phyloP scores from a whole-genome alignment of 2,888 invertebrate species.

The Caradrina clavipalpis region DNA sequence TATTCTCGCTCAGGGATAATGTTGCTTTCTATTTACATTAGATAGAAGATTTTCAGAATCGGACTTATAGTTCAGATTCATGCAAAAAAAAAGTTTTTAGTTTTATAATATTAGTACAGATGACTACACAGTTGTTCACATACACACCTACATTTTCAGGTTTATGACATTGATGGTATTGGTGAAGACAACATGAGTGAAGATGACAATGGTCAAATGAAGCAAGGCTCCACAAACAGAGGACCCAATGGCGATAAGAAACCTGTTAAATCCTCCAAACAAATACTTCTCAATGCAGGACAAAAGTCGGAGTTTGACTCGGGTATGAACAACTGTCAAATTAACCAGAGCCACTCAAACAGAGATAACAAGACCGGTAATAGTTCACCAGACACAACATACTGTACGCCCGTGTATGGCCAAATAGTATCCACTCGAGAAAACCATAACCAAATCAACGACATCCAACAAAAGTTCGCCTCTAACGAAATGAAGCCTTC shows the following conservation, averaged over 20 bases:
- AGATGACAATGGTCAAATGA: conserved; percentile 74
- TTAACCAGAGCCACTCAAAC: conserved; percentile 77
- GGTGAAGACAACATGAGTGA: conserved; percentile 83
- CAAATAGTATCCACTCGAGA: conserved; percentile 88
- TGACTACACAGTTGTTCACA: neutral
- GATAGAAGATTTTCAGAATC: too few species aligned
- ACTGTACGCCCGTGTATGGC: conserved; percentile 88
- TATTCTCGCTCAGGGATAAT: too few species aligned
- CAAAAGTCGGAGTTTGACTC: conserved; percentile 89
- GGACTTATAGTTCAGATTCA: too few species aligned
- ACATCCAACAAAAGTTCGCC: conserved; percentile 86
- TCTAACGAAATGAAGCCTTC: conserved; percentile 84
- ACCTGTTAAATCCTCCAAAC: conserved; percentile 86
- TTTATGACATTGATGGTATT: conserved; percentile 89
- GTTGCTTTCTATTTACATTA: too few species aligned
- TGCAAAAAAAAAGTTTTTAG: too few species aligned
- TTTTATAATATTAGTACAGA: neutral
- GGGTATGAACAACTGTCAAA: conserved; percentile 88
- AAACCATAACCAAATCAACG: conserved; percentile 88
- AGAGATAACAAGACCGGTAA: conserved; percentile 75
- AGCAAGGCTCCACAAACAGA: conserved; percentile 71
- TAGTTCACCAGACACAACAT: conserved; percentile 82
- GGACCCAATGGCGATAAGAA: conserved; percentile 75
- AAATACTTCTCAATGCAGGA: conserved; percentile 87
- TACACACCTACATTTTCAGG: conserved; percentile 69